Base-by-base conservation (phyloP, 2,113 vertebrate species). In the Brevimyrus niger region DNA sequence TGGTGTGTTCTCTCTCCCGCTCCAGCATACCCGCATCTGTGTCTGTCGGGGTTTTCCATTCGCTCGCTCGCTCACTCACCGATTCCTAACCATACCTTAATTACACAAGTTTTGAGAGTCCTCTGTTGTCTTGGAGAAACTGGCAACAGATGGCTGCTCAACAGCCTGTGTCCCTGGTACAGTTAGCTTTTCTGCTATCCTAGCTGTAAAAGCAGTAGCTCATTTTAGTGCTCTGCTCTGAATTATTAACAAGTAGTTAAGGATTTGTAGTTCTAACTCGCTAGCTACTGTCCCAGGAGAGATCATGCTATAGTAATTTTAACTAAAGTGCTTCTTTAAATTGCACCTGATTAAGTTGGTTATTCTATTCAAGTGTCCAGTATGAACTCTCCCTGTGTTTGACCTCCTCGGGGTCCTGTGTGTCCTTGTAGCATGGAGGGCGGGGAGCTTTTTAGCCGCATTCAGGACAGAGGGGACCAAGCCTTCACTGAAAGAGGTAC, bases 401-500 rank as follows among this genome's bases (percentile, higher is more conserved):
- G 85, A 35, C 15, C 13, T 13, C 13, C 15, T 87, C 50, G 8
- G 19, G 1, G 7, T 95, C 95, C 42, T 92, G 35, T 80, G 35
- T 42, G 19, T 42, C 50, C n/a, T 13, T 44, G 6, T 13, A 97
- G 97, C 92, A 91, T 97, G 94, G 96, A 97, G 0, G 97, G 96
- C 0, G 97, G 97, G 85, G 97, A 97, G 61, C 95, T 97, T 86
- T 97, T 97, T 55, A 97, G 96, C 92, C 92, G 97, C 0, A 97
- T 97, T 31, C 97, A 97, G 89, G 96, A 97, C 92, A 91, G 97
- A 89, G 97, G 97, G 92, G 97, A 97, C 93, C 97, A 97, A 61
- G 97, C 97, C 0, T 97, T 97, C 94, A 97, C 97, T 0, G 96
- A 97, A 87, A 93, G 96, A 95, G 97, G 97, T 97, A 90, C 50